phyloP scores from a whole-genome alignment of 2,113 vertebrate genomes.

The Climacteris rufus region DNA sequence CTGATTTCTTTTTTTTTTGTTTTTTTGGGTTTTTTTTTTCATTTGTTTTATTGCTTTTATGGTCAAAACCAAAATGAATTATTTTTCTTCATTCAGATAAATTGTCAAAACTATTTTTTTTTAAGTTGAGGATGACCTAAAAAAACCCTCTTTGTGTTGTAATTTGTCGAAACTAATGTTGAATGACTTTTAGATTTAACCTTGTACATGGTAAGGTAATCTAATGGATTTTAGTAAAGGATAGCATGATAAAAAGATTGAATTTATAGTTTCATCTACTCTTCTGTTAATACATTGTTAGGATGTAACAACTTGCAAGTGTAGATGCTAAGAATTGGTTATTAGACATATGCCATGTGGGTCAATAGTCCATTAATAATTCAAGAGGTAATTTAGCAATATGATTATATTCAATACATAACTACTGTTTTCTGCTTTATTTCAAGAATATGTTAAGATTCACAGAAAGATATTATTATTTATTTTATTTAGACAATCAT shows the following conservation, averaged over 20 bases:
- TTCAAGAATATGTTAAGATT: neutral
- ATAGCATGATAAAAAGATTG: slow-evolving; percentile 35
- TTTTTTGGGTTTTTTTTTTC: too few relatives aligned
- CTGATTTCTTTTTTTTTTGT: too few relatives aligned
- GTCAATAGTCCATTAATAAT: slow-evolving; percentile 72
- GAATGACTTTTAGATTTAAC: slow-evolving; percentile 17
- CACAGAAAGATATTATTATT: neutral
- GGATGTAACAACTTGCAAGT: slow-evolving; percentile 39
- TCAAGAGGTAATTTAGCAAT: slow-evolving; percentile 62
- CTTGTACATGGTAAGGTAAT: slow-evolving; percentile 20
- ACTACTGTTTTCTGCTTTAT: neutral
- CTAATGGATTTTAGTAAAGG: slow-evolving; percentile 67
- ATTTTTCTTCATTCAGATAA: neutral
- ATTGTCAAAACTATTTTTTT: neutral
- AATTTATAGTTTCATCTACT: slow-evolving; percentile 58
- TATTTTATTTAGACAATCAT: neutral
- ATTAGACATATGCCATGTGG: slow-evolving; percentile 35
- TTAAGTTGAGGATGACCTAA: neutral
- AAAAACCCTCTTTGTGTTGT: neutral
- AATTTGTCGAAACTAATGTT: neutral
- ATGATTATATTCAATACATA: slow-evolving; percentile 55
- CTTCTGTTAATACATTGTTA: slow-evolving; percentile 15
- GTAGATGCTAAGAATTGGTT: slow-evolving; percentile 41
- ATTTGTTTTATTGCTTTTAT: neutral
- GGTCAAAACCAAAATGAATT: neutral